A percentile compares a stretch with the other conserved stretches of the same genome.
These are phyloP conservation scores for Blastomussa wellsi DNA, from an alignment of 92 coral and sea anemone species.

Conservation along the genomic window DNA sequence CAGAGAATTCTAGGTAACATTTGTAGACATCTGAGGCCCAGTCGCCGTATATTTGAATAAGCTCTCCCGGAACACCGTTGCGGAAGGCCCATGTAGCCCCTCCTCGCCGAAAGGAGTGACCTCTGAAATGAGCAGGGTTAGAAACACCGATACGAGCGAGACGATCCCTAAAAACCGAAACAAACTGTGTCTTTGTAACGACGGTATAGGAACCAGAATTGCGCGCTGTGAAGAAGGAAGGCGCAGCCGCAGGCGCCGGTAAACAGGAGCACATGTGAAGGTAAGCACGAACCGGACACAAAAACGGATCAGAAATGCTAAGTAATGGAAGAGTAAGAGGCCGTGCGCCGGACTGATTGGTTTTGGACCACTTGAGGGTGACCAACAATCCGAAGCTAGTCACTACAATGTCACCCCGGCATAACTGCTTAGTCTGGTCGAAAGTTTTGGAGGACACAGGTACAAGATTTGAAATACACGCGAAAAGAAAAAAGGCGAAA, in stretches of 20 bases:
- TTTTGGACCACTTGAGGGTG: conserved; percentile 4
- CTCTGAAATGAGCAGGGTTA: conserved; percentile 1
- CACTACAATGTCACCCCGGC: neutral
- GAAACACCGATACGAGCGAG: neutral
- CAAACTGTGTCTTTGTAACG: no score
- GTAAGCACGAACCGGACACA: no score
- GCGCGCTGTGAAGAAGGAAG: no score
- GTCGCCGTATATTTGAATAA: conserved; percentile 30
- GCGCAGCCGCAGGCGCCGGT: no score
- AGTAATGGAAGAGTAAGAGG: neutral
- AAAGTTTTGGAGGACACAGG: neutral
- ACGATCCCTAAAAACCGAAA: neutral
- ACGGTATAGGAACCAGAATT: no score
- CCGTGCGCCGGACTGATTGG: neutral
- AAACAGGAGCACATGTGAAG: no score
- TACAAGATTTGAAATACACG: conserved; percentile 11
- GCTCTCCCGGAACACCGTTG: conserved; percentile 21
- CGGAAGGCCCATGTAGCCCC: conserved; percentile 27
- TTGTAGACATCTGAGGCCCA: conserved; percentile 24
- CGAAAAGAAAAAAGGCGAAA: conserved; percentile 23
- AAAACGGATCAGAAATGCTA: no score
- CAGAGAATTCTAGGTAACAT: conserved; percentile 15
- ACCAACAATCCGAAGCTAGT: neutral
- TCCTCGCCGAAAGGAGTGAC: conserved; percentile 27
- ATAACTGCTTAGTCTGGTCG: neutral